Percentiles rank a stretch among this genome's conserved stretches.
Conservation (phyloP, 1,140 invertebrate genomes). For the Ceratina australensis region DNA sequence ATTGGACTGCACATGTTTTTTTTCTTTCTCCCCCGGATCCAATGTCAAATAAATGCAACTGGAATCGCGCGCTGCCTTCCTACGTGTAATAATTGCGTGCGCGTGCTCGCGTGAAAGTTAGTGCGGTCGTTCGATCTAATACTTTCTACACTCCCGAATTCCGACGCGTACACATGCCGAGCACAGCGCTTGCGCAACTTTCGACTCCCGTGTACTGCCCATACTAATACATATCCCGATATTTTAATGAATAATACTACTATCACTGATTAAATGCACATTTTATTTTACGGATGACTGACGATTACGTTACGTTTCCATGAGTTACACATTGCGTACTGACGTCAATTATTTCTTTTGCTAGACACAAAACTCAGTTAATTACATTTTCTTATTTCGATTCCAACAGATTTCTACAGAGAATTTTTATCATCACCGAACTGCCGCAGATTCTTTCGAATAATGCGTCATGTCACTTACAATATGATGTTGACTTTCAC, state of each 20-base stretch:
- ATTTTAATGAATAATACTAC: neutral
- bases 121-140: neutral
- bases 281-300: neutral
- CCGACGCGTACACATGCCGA: neutral
- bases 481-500: no score
- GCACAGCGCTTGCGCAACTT: conserved; percentile 26
- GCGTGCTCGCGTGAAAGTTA: conserved; percentile 18
- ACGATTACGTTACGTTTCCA: neutral
- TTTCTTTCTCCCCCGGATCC: no score
- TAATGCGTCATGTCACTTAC: no score
- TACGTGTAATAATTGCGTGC: neutral
- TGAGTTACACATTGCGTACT: neutral
- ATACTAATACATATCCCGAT: neutral
- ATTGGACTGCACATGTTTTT: neutral
- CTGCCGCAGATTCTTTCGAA: no score
- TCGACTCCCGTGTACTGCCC: neutral
- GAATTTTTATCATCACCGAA: no score
- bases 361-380: neutral
- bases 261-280: neutral
- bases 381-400: neutral
- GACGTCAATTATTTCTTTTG: neutral
- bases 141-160: conserved; percentile 39
- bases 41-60: neutral
- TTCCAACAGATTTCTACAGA: no score
- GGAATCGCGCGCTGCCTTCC: neutral